A percentile compares a stretch with the other conserved stretches of the same genome.
These are phyloP conservation scores for Eucidaris tribuloides DNA, from an alignment of 35 echinoderm and acorn worm genomes.

Conservation along the genomic window DNA sequence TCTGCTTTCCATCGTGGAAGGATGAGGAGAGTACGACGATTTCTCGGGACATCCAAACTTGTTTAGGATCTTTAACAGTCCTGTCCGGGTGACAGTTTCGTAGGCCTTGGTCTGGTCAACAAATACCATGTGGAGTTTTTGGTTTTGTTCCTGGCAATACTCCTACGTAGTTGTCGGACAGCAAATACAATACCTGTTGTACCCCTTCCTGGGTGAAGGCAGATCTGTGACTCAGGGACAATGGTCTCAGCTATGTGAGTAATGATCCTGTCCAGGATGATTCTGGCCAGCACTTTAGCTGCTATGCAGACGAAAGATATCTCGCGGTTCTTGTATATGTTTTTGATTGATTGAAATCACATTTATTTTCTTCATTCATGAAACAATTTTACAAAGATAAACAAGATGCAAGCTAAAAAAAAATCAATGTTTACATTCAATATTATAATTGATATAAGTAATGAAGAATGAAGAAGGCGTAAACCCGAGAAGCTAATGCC, in stretches of 20 bases:
- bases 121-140: neutral
- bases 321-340: neutral
- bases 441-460: too few relatives aligned
- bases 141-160: conserved; percentile 3
- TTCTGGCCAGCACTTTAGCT: neutral
- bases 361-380: too few relatives aligned
- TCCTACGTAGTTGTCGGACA: neutral
- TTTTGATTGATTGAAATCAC: too few relatives aligned
- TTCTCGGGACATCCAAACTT: conserved; percentile 5
- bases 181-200: neutral
- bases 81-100: neutral
- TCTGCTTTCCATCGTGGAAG: neutral
- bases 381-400: too few relatives aligned
- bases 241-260: neutral
- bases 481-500: too few relatives aligned
- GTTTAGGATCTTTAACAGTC: neutral
- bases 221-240: neutral
- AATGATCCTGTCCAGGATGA: neutral
- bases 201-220: neutral
- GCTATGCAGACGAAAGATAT: neutral
- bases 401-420: too few relatives aligned
- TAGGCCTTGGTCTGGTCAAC: neutral
- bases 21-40: neutral
- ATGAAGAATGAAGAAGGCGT: too few relatives aligned
- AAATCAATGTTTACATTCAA: too few relatives aligned